Evolutionary conservation across 2,797 vertebrate species (phyloP), one percentile per base, ranked within the genome.

Genomic region (Acrossocheilus wenchowensis): DNA sequence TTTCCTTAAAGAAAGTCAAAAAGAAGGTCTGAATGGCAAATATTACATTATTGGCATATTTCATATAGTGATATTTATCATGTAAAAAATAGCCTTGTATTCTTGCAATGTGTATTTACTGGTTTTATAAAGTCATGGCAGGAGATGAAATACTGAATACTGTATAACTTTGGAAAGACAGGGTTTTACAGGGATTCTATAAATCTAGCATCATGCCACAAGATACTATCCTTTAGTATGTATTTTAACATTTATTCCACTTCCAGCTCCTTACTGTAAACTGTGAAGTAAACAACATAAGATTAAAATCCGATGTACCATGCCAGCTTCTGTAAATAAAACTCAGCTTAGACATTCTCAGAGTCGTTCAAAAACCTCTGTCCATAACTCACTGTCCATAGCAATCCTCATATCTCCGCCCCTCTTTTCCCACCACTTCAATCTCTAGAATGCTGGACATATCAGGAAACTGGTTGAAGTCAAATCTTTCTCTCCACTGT

Each of bases 401-500:
- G 88, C 96, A 91, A 3, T 97, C 97, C 85, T 97, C 96, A 0
- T 90, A 94, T 90, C 94, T 97, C 86, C 96, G 96, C 82, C 96
- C 95, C 88, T 96, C 97, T 91, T 97, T 98, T 90, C 95, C 96
- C 94, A 96, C 97, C 57, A 99, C 94, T 90, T 97, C 97, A 90
- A 97, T 94, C 92, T 98, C 97, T 94, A 99, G 94, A 88, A 96
- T 92, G 91, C 95, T 94, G 89, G 96, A 92, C 79, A 94, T 94
- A 88, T 98, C 96, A 89, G 94, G 89, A 93, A 96, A 99, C 94
- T 96, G 97, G 94, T 97, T 98, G 90, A 99, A 97, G 90, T 97
- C 97, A 95, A 99, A 99, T 91, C 94, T 95, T 93, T 99, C 98
- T 94, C 95, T 97, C 98, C 98, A 99, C 93, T 98, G 97, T 90